Evolutionary conservation across 2,888 invertebrate genomes (phyloP).

Genomic region (Ceraclea dissimilis): DNA sequence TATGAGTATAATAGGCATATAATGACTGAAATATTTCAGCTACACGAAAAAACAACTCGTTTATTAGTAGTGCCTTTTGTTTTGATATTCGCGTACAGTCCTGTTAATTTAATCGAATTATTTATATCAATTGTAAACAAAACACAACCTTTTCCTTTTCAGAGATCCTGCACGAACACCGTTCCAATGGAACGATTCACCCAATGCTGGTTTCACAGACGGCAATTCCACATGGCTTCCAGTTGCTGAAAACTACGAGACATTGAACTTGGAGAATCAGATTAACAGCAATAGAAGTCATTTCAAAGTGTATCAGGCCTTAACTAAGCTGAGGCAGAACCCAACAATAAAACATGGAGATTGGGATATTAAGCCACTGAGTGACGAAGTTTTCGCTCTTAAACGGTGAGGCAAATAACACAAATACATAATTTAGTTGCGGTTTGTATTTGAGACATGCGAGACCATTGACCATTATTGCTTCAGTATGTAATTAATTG

Average conservation of each 20-base stretch:
- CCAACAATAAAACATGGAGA: slow-evolving; percentile 38
- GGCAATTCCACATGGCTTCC: slow-evolving; percentile 57
- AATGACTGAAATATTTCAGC: too few species aligned
- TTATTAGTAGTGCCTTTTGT: too few species aligned
- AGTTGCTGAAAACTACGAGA: slow-evolving; percentile 52
- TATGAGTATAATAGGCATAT: too few species aligned
- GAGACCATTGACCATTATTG: background rate
- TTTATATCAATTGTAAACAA: too few species aligned
- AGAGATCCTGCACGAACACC: slow-evolving; percentile 60
- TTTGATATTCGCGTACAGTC: too few species aligned
- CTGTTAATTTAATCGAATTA: too few species aligned
- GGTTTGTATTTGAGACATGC: background rate
- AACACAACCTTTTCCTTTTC: too few species aligned
- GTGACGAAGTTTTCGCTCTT: slow-evolving; percentile 26
- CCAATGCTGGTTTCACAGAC: slow-evolving; percentile 55
- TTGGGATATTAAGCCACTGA: slow-evolving; percentile 31
- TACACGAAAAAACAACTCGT: too few species aligned
- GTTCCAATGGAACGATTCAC: slow-evolving; percentile 54
- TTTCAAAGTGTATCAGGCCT: slow-evolving; percentile 49
- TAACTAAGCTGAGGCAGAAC: slow-evolving; percentile 44
- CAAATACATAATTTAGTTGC: background rate
- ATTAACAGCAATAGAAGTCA: slow-evolving; percentile 45
- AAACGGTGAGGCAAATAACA: slow-evolving; percentile 23
- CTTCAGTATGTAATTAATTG: background rate
- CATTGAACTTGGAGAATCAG: slow-evolving; percentile 51